Conservation (phyloP, 1,140 invertebrate species). For the Nymphalis io region DNA sequence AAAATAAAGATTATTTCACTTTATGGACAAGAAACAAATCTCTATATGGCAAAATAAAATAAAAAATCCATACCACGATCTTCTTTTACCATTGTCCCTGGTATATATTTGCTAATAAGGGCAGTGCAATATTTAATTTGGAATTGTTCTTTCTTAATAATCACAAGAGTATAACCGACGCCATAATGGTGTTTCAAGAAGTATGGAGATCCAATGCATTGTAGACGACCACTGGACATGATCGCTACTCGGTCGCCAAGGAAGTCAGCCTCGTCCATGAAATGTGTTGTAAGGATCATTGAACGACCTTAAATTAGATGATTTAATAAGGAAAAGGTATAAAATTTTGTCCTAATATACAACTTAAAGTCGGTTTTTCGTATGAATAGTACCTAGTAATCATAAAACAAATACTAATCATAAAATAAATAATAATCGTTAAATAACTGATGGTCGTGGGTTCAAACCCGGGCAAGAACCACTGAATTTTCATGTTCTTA, state of each 20-base stretch:
- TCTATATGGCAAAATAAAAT: too few species aligned
- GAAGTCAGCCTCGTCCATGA: conserved; percentile 98
- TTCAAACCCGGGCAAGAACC: too few species aligned
- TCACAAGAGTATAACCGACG: conserved; percentile 87
- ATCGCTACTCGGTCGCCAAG: conserved; percentile 96
- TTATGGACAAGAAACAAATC: too few species aligned
- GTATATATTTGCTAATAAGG: conserved; percentile 61
- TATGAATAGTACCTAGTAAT: too few species aligned
- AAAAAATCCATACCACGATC: conserved; percentile 54
- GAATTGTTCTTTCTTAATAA: conserved; percentile 69
- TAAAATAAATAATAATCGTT: too few species aligned
- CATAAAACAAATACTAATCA: too few species aligned
- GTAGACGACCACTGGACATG: conserved; percentile 90
- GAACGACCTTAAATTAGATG: conserved; percentile 81
- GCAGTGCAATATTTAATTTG: conserved; percentile 50
- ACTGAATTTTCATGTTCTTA: too few species aligned
- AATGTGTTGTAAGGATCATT: conserved; percentile 97
- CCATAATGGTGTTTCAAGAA: conserved; percentile 87
- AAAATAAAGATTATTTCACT: too few species aligned
- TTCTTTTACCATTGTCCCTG: conserved; percentile 53
- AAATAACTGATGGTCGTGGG: too few species aligned
- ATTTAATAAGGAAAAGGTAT: neutral
- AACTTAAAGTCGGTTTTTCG: too few species aligned
- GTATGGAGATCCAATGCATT: conserved; percentile 83
- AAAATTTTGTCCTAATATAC: neutral